These are phyloP conservation scores for Drosophila jambulina DNA, from an alignment of 1,140 invertebrate species.

Conservation along the genomic window DNA sequence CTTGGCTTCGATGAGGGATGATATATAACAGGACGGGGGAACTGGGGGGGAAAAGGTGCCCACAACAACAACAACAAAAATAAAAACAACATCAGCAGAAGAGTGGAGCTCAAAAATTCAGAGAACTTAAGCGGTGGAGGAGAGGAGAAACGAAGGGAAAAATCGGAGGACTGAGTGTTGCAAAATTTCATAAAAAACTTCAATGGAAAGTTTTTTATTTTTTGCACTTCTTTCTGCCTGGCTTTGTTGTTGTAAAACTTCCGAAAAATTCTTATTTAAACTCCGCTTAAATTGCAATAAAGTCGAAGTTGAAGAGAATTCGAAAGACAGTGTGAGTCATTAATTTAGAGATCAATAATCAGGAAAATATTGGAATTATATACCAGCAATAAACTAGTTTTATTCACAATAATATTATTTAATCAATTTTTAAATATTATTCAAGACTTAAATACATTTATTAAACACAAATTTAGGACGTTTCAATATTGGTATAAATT, in stretches of 20 bases:
- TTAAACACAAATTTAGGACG: not conserved
- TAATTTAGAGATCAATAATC: not conserved
- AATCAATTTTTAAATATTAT: not conserved
- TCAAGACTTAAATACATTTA: not conserved
- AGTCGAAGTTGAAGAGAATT: conserved; percentile 25
- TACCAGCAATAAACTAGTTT: not conserved
- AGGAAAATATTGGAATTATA: too few relatives aligned
- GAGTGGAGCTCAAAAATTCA: conserved; percentile 47
- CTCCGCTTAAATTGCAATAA: conserved; percentile 80
- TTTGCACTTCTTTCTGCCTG: conserved; percentile 9
- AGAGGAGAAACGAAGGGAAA: not conserved
- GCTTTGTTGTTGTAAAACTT: conserved; percentile 49
- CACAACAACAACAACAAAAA: conserved; percentile 46
- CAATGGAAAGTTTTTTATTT: conserved; percentile 61
- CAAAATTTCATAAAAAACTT: conserved; percentile 82
- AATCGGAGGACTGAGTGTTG: conserved; percentile 31
- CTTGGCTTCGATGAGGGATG: conserved; percentile 42
- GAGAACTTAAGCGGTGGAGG: conserved; percentile 53
- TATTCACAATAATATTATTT: not conserved
- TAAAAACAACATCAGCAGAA: conserved; percentile 35
- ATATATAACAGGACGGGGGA: conserved; percentile 8
- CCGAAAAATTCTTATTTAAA: conserved; percentile 79
- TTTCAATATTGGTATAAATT: not conserved
- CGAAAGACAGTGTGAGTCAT: conserved; percentile 15
- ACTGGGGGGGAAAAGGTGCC: conserved; percentile 20